Conservation (phyloP, 2,113 vertebrate species). For the Ondatra zibethicus region DNA sequence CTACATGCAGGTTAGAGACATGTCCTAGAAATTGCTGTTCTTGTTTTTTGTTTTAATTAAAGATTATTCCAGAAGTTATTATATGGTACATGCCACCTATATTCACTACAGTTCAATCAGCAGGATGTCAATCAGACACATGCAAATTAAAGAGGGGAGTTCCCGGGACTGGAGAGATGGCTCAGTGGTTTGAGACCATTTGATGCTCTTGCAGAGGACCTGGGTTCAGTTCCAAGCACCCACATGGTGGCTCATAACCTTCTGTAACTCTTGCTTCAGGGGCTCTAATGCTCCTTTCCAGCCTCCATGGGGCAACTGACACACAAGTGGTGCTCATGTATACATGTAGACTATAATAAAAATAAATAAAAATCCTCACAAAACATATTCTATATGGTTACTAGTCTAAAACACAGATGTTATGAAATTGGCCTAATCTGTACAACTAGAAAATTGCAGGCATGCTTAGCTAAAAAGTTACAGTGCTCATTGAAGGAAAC, state of each 20-base stretch:
- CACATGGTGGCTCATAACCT: neutral
- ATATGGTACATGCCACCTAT: neutral
- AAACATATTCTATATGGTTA: neutral
- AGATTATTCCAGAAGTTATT: neutral
- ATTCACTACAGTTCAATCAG: neutral
- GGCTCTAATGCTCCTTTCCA: neutral
- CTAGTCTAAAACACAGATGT: neutral
- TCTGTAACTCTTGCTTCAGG: too few relatives aligned
- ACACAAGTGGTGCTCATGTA: too few relatives aligned
- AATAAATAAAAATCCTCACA: neutral
- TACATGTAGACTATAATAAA: neutral
- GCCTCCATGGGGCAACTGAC: too few relatives aligned
- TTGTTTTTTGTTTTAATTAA: neutral
- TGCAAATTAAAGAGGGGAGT: neutral
- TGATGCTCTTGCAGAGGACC: neutral
- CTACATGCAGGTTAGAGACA: neutral
- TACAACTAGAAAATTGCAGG: conserved; percentile 35
- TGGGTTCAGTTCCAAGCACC: neutral
- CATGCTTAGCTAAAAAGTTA: neutral
- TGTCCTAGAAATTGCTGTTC: neutral
- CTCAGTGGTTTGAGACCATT: neutral
- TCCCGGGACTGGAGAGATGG: neutral
- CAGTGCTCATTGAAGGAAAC: neutral
- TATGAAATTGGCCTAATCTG: conserved; percentile 57
- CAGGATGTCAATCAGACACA: neutral